Base-by-base conservation (phyloP, 1,140 invertebrate genomes). In the Calephelis virginiensis region DNA sequence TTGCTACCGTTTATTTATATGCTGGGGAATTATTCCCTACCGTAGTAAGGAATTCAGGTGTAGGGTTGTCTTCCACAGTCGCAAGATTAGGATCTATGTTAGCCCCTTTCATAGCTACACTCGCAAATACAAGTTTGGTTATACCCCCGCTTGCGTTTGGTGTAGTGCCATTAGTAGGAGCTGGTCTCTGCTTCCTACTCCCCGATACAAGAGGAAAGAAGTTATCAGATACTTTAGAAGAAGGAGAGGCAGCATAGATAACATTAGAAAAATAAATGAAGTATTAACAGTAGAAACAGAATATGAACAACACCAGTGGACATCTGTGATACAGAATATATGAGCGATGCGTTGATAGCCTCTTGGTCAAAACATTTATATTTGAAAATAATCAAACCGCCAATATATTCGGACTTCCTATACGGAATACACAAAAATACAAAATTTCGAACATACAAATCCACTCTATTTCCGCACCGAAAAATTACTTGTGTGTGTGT, bases 141-240 rank as follows among this genome's bases (percentile, higher is more conserved):
- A 70, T 96, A 40, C 95, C 96, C 1, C 93, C 96, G 0, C 69
- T 94, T 2, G 91, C 95, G 46, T 96, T 96, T 80, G 96, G 95
- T 7, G 71, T 92, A 1, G 79, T 94, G 9, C 93, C 95, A 1
- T 68, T 95, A 0, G 70, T 95, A 9, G 94, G 94, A 6, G 93
- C 95, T 4, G 53, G 92, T 1, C 88, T 95, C 1, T 93, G 93
- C 12, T 72, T 96, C 0, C 77, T 95, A 4, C 80, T 97, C 49
- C 96, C 96, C 0, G 96, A 92, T 48, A 92, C 91, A 1, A 73
- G 90, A 38, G 91, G 90, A 11, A 89, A 79, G 64, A 86, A 86
- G 73, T 74, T 92, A 7, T 89, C 91, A 0, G 87, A 91, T 61
- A 91, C 90, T 2, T 73, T 92, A 72, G 82, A 88, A 66, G 91